Evolutionary conservation across 2,888 invertebrate species (phyloP), one percentile per base, ranked within the genome.

Genomic region (Griposia aprilina): DNA sequence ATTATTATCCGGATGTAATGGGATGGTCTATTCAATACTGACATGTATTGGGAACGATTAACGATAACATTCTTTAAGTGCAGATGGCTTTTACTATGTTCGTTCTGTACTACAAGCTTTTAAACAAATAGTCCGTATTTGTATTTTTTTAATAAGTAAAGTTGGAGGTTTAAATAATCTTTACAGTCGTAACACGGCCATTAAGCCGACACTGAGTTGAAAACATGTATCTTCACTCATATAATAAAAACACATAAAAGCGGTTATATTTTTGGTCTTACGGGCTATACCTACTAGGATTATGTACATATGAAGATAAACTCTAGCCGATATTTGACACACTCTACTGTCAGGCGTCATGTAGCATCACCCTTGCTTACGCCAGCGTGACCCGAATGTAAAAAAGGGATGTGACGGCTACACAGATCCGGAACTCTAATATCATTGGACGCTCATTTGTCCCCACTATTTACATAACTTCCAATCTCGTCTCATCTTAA

Each of bases 401-500:
- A 83, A 81, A 76, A 80, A 76, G 79, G 79, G 66, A 65, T 74
- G 55, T 74, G 77, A 78, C 65, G 59, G 13, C 69, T 52, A 57
- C 65, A 62, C 65, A 70, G 65, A 41, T 26, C 66, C 55, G 52
- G 70, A 65, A 41, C 59, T 52, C 59, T 67, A 50, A 79, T 76
- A 71, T 72, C 67, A 82, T 74, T 66, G 55, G 74, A 41, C 74
- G 71, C 70, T n/a, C 76, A 76, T 75, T 66, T 83, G 78, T 79
- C 81, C 26, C 76, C 77, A 78, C 81, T 87, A 84, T 86, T 84
- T 82, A 84, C 78, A 78, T 84, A 83, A 74, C 76, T 78, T 68
- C 72, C 78, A 85, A 81, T 87, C 81, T 85, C 82, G 84, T 80
- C 82, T 80, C 84, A 85, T 89, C 82, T 90, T 92, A 93, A 91